These are phyloP conservation scores for Prionailurus bengalensis DNA, from an alignment of 2,113 vertebrate species.

Conservation along the genomic window DNA sequence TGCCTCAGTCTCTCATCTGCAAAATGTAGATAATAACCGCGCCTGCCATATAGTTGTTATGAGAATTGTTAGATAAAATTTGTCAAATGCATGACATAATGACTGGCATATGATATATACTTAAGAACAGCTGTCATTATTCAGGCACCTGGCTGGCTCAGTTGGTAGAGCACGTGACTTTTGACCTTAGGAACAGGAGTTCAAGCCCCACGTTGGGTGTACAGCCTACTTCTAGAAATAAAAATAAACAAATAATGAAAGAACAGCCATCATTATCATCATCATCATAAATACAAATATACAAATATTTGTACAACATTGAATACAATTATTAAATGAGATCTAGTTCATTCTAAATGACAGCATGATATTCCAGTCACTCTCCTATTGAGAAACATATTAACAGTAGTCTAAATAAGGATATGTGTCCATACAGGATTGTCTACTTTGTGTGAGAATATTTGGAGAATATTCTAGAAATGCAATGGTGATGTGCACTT, in stretches of 20 bases:
- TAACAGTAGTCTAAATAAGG: neutral
- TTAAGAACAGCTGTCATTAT: neutral
- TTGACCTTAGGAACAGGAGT: neutral
- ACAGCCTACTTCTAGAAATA: neutral
- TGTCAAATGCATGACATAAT: neutral
- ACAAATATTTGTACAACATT: no score
- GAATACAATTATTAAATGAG: no score
- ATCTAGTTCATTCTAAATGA: neutral
- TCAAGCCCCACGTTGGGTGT: neutral
- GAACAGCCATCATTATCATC: neutral
- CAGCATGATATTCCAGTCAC: neutral
- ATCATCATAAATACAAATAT: neutral
- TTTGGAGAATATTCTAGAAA: neutral
- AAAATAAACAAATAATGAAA: neutral
- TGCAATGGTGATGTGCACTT: neutral
- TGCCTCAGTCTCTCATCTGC: neutral
- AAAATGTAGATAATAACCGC: neutral
- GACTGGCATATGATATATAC: neutral
- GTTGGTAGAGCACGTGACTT: neutral
- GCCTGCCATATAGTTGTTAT: neutral
- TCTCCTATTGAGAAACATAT: neutral
- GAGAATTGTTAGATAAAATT: conserved; percentile 7
- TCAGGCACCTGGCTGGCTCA: neutral
- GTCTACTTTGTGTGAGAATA: neutral
- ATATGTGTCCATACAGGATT: neutral